Conservation (phyloP, 2,113 vertebrate genomes). For the Polypterus senegalus region DNA sequence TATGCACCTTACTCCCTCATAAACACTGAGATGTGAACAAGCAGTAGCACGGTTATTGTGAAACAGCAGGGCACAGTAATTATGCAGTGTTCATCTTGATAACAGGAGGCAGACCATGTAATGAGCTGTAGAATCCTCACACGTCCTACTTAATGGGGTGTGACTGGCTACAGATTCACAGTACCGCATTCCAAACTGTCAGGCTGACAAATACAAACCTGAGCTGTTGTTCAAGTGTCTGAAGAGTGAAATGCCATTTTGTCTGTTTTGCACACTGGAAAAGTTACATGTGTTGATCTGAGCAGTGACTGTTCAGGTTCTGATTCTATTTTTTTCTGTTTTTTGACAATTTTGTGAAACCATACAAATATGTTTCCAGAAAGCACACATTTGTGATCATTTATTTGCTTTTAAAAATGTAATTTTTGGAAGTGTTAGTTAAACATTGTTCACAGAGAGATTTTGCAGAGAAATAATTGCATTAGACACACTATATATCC, state of each 20-base stretch:
- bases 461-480: too few relatives aligned
- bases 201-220: conserved; percentile 16
- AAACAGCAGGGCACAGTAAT: conserved; percentile 48
- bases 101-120: conserved; percentile 56
- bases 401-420: too few relatives aligned
- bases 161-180: conserved; percentile 41
- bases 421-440: too few relatives aligned
- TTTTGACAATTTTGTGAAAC: conserved; percentile 21
- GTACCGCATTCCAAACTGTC: conserved; percentile 23
- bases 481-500: too few relatives aligned
- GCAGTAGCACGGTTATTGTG: conserved; percentile 26
- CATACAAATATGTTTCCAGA: too few relatives aligned
- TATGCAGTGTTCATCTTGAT: conserved; percentile 56
- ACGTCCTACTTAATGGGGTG: conserved; percentile 51
- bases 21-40: background rate
- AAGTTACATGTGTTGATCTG: conserved; percentile 34
- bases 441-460: too few relatives aligned
- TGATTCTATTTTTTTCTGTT: conserved; percentile 28
- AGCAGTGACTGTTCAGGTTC: conserved; percentile 36
- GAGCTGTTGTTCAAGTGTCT: background rate
- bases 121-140: conserved; percentile 53
- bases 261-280: background rate
- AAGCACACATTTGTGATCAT: too few relatives aligned
- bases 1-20: too few relatives aligned
- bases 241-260: background rate